Conservation (phyloP, 1,140 invertebrate genomes). For the Colletes gigas region DNA sequence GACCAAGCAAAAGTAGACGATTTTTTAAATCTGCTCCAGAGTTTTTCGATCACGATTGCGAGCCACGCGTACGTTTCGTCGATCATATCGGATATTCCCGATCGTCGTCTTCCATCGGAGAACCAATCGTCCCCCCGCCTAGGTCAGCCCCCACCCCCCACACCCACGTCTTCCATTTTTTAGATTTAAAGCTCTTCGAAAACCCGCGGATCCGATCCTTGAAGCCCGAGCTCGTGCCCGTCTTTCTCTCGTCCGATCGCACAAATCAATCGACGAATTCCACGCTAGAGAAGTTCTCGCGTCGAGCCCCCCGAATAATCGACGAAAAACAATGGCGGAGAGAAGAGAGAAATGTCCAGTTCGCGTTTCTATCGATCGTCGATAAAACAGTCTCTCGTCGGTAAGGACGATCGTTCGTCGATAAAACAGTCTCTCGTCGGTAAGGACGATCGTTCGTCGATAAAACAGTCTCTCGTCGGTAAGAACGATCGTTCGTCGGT, state of each 20-base stretch:
- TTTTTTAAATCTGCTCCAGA: too few species aligned
- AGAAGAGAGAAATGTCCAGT: not conserved
- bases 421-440: too few species aligned
- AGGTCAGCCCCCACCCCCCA: slow-evolving; percentile 29
- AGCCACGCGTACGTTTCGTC: not conserved
- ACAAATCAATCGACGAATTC: slow-evolving; percentile 39
- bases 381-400: not conserved
- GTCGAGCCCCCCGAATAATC: not conserved
- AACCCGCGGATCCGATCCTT: slow-evolving; percentile 51
- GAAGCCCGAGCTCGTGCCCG: slow-evolving; percentile 59
- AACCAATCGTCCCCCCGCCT: slow-evolving; percentile 32
- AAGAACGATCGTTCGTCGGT: not conserved
- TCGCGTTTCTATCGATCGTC: not conserved
- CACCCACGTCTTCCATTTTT: slow-evolving; percentile 60
- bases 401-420: not conserved
- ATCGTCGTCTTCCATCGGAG: slow-evolving; percentile 49
- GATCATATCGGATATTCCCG: slow-evolving; percentile 16
- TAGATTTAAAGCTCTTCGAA: slow-evolving; percentile 43
- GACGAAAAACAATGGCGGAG: not conserved
- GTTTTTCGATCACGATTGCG: not conserved
- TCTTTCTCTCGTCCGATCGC: slow-evolving; percentile 58
- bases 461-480: too few species aligned
- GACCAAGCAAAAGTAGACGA: too few species aligned
- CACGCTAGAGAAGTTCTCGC: not conserved
- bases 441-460: slow-evolving; percentile 4